phyloP scores from a whole-genome alignment of 2,113 vertebrate species.

The Centropus unirufus region DNA sequence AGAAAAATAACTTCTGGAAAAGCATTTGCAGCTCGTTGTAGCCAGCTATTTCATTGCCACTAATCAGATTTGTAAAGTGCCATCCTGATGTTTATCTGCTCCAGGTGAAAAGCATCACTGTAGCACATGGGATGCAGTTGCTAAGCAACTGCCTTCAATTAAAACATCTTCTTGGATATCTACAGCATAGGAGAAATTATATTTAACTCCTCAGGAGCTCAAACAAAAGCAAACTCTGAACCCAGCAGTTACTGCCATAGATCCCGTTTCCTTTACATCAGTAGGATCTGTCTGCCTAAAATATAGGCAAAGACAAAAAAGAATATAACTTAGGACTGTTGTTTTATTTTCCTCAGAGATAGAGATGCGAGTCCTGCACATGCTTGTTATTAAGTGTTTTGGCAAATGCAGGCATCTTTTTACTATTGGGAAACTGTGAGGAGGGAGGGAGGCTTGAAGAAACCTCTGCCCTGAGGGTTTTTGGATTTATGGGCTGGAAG shows the following conservation, averaged over 20 bases:
- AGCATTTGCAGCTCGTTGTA: background rate
- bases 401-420: background rate
- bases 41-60: background rate
- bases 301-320: no score
- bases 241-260: background rate
- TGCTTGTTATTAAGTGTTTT: background rate
- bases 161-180: slow-evolving; percentile 57
- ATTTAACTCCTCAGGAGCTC: slow-evolving; percentile 19
- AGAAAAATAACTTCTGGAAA: background rate
- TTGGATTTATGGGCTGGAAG: background rate
- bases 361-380: fast-evolving
- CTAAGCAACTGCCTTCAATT: slow-evolving; percentile 70
- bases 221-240: background rate
- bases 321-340: background rate
- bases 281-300: background rate
- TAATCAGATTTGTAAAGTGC: slow-evolving; percentile 52
- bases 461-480: background rate
- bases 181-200: slow-evolving; percentile 36
- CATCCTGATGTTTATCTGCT: slow-evolving; percentile 66
- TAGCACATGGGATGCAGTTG: slow-evolving; percentile 55
- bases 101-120: slow-evolving; percentile 60
- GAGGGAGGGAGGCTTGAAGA: background rate
- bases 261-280: background rate
- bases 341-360: background rate
- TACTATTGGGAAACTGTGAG: background rate